phyloP scores from a whole-genome alignment of 2,797 vertebrate genomes.

The Momotus momota region DNA sequence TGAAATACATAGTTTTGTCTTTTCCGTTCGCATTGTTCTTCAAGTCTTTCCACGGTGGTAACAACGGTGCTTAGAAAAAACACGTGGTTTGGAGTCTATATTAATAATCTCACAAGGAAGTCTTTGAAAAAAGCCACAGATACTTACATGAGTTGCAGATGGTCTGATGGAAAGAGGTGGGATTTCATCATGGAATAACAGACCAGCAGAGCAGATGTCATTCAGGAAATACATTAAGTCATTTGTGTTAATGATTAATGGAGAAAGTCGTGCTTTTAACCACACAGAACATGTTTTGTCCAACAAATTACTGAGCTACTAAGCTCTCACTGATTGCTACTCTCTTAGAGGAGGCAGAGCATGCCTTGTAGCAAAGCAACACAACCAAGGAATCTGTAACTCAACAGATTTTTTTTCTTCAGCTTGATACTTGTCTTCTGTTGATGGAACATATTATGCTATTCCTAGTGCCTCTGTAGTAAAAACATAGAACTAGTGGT shows the following conservation, averaged over 20 bases:
- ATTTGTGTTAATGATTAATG: neutral
- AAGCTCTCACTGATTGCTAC: neutral
- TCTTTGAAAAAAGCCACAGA: neutral
- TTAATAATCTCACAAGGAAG: neutral
- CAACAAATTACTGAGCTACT: neutral
- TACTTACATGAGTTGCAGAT: neutral
- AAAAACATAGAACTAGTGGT: neutral
- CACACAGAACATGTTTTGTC: neutral
- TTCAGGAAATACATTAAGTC: neutral
- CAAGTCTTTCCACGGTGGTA: neutral
- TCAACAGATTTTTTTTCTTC: neutral
- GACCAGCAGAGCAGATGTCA: neutral
- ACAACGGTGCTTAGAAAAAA: neutral
- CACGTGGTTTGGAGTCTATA: neutral
- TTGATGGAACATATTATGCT: neutral
- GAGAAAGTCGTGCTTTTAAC: neutral
- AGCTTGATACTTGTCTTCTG: neutral
- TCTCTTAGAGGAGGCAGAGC: neutral
- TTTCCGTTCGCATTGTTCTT: neutral
- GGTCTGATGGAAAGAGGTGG: neutral
- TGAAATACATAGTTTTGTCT: neutral
- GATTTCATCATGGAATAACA: neutral
- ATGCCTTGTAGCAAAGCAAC: neutral
- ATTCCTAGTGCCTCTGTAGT: neutral
- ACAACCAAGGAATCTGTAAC: neutral